Base-by-base conservation (phyloP, 2,797 vertebrate genomes). In the Morelia viridis region DNA sequence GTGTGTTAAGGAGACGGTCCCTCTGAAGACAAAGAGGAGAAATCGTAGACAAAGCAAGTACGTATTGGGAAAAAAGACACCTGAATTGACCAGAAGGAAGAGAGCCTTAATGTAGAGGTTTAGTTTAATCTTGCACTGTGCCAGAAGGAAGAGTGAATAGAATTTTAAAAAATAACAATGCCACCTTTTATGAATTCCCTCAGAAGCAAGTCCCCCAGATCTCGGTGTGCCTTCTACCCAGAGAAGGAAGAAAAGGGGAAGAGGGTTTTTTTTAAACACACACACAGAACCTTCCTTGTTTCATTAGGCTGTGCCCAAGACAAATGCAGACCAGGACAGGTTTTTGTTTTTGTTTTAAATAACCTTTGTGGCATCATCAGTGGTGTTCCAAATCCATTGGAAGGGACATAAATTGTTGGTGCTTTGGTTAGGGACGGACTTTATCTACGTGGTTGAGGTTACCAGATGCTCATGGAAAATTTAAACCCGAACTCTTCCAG, bases 21-120 rank as follows among this genome's bases (percentile, higher is more conserved):
- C 15, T 2, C 2, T 3, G 68, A 71, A 35, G 50, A 53, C 50
- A 53, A 53, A 50, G 50, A 50, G 50, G 50, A 53, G 7, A 15
- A 71, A 71, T 9, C n/a, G 19, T 35, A 46, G 35, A 80, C 35
- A 80, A 80, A 80, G 58, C 15, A 22, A 76, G 35, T 17, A 76
- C 2, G 5, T 35, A 19, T 35, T 8, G 31, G 0, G 6, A 0
- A 2, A 17, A 3, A 9, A 6, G 13, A 1, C 41, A 76, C 41
- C 31, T 8, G 6, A 53, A 53, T 8, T 4, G 68, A 76, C 41
- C 31, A 41, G 31, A 71, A 35, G 19, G 31, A 2, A 35, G n/a
- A 31, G 31, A n/a, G 26, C 26, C 3, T 64, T 64, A n/a, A n/a
- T 28, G 4, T 65, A 65, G 11, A 61, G 5, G 17, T 19, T 35